phyloP scores from a whole-genome alignment of 2,113 vertebrate species.

The Tenebrosternarchus preto region DNA sequence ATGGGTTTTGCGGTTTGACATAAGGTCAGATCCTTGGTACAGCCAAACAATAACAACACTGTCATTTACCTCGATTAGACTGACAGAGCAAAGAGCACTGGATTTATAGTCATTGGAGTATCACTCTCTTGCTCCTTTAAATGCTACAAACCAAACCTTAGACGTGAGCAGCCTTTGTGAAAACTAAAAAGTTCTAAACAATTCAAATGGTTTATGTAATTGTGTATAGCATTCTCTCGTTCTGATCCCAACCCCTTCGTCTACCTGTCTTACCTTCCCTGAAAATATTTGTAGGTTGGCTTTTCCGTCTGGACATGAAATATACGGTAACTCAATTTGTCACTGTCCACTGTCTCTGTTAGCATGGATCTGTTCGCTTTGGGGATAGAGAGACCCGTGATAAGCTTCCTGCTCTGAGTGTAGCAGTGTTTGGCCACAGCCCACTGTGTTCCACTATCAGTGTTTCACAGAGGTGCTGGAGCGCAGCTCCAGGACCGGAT shows the following conservation, averaged over 20 bases:
- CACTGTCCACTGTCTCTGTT: neutral
- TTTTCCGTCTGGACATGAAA: neutral
- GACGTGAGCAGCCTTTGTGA: slow-evolving; percentile 14
- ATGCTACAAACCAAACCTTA: neutral
- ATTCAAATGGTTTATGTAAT: neutral
- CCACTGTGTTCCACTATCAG: slow-evolving; percentile 35
- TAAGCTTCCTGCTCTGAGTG: neutral
- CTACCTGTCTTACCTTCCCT: neutral
- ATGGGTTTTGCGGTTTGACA: neutral
- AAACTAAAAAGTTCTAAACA: neutral
- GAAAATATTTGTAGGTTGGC: neutral
- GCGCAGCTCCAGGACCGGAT: slow-evolving; percentile 35
- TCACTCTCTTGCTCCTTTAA: slow-evolving; percentile 7
- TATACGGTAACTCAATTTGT: neutral
- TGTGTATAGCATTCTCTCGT: neutral
- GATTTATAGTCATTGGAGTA: neutral
- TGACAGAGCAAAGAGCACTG: slow-evolving; percentile 2
- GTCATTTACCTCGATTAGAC: slow-evolving; percentile 18
- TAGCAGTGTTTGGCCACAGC: slow-evolving; percentile 36
- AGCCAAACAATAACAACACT: neutral
- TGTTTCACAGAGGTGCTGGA: slow-evolving; percentile 34
- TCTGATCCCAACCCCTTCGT: neutral
- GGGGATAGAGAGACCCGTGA: neutral
- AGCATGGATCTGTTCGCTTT: neutral
- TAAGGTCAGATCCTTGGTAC: slow-evolving; percentile 1